Evolutionary conservation across 1,140 invertebrate genomes (phyloP), one percentile per base, ranked within the genome.

Genomic region (Acromyrmex charruanus): DNA sequence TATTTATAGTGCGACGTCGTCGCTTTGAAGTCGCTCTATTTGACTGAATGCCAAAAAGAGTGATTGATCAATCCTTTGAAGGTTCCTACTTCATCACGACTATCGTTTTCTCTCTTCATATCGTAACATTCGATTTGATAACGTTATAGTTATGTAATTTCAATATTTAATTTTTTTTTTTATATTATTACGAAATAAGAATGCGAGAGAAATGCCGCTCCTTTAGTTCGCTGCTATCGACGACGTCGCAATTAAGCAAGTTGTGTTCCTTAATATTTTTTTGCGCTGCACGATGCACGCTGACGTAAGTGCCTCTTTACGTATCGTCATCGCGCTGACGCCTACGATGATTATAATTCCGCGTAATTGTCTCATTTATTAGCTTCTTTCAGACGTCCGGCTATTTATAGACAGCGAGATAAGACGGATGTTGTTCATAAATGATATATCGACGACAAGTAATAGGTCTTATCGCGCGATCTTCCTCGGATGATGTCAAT

Each of bases 331-430:
- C 9, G 61, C 74, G 55, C 58, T 53, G 14, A 88, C 90, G 87
- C 89, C 90, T 90, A 91, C 89, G 25, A 69, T 81, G 74, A 87
- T 88, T 87, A 77, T 91, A 91, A 91, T 91, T 87, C 79, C 90
- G 77, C 68, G 87, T 91, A 91, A 91, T 91, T 90, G 89, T 63
- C 84, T 88, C 82, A 87, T 91, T 91, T 90, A 91, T 91, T 89
- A 90, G 44, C 79, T 85, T 58, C 80, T 86, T 55, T 25, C 66
- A 81, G 63, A 39, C 81, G 77, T 88, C 79, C 84, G 77, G 82
- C 79, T 91, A 88, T 91, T 91, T 88, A 91, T 91, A 88, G 74
- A 49, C 49, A 21, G 28, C 77, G 65, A 71, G 80, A 81, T 71
- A 35, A 59, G 51, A 61, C 53, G 14, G 10, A 59, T 49, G 55